phyloP scores from a whole-genome alignment of 92 coral and sea anemone genomes.

The Paragorgia papillata region DNA sequence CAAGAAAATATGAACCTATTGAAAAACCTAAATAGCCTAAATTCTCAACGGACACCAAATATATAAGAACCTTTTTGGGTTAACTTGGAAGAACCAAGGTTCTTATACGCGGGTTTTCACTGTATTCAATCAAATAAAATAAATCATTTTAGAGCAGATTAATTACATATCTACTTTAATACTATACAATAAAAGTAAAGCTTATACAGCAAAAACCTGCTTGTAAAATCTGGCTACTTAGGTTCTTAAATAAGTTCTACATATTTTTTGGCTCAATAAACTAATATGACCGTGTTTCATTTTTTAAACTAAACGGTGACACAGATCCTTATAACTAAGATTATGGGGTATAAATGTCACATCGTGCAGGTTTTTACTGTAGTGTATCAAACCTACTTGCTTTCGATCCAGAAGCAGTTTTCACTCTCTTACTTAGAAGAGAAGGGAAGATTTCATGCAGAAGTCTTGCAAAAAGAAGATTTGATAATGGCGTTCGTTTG shows the following conservation, averaged over 20 bases:
- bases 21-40: no score
- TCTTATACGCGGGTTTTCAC: no score
- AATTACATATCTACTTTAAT: no score
- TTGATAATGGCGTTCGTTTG: neutral
- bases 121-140: neutral
- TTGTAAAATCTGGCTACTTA: neutral
- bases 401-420: slow-evolving; percentile 16
- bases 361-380: no score
- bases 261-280: neutral
- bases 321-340: no score
- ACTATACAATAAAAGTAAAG: no score
- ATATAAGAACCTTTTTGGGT: no score
- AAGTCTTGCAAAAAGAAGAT: slow-evolving; percentile 15
- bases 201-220: neutral
- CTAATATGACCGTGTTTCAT: no score
- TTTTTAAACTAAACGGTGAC: no score
- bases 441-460: slow-evolving; percentile 13
- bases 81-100: no score
- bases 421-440: neutral
- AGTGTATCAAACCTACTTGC: slow-evolving; percentile 13
- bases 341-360: no score
- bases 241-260: neutral
- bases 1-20: neutral
- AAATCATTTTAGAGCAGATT: neutral
- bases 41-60: no score